Percentiles rank a stretch among this genome's conserved stretches.
These are phyloP conservation scores for Rhinoderma darwinii DNA, from an alignment of 2,113 vertebrate species.

Conservation along the genomic window DNA sequence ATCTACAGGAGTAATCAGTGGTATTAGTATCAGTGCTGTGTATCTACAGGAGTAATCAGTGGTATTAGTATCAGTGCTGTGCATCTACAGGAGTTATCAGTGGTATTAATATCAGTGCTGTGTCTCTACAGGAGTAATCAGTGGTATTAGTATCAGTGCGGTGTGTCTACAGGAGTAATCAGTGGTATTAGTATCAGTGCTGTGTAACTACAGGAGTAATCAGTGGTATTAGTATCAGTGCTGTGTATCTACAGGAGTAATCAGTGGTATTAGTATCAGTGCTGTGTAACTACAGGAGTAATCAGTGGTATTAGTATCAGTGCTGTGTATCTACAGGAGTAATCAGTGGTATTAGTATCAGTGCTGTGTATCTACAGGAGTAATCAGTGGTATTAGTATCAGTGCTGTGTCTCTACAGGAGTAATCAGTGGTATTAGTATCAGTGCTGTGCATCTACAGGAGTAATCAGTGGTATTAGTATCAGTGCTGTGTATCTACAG, in stretches of 20 bases:
- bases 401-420: too few species aligned
- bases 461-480: not conserved
- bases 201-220: not conserved
- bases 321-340: not conserved
- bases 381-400: not conserved
- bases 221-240: not conserved
- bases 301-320: not conserved
- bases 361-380: conserved; percentile 64
- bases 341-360: not conserved
- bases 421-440: fast-evolving
- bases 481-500: conserved; percentile 55
- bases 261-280: not conserved
- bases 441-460: not conserved
- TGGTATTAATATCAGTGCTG: not conserved
- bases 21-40: too few species aligned
- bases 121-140: conserved; percentile 62
- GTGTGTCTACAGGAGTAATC: conserved; percentile 54
- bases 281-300: conserved; percentile 24
- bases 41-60: conserved; percentile 56
- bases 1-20: conserved; percentile 61
- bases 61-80: not conserved
- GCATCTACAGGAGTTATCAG: not conserved
- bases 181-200: not conserved
- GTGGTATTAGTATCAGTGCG: too few species aligned
- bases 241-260: conserved; percentile 63